phyloP scores from a whole-genome alignment of 1,140 invertebrate species.

The Drosophila sechellia region DNA sequence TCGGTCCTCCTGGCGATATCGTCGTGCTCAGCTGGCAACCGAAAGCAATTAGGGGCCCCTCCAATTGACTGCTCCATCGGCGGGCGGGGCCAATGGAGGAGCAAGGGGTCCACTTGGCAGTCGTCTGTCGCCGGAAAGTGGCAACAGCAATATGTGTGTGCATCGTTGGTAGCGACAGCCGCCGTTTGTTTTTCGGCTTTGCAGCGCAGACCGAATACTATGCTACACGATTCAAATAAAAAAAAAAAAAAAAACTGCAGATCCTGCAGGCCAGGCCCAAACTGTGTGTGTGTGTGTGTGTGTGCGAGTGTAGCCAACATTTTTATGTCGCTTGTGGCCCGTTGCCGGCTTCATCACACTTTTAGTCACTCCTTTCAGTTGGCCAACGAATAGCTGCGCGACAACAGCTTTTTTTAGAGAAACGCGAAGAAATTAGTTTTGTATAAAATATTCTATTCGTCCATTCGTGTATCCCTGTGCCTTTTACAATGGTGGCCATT shows the following conservation, averaged over 20 bases:
- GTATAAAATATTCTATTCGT: constrained; percentile 6
- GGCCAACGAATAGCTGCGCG: constrained; percentile 54
- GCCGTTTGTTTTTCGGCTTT: constrained; percentile 35
- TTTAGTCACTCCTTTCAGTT: constrained; percentile 50
- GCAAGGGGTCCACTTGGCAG: constrained; percentile 19
- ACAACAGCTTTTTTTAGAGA: constrained; percentile 45
- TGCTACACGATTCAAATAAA: constrained; percentile 68
- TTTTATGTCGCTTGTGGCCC: constrained; percentile 43
- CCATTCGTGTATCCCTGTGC: constrained; percentile 3
- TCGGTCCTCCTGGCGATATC: constrained; percentile 2
- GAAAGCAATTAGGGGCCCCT: constrained; percentile 22
- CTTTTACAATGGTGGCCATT: constrained; percentile 58
- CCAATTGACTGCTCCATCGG: background rate
- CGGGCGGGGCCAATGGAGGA: too few species aligned
- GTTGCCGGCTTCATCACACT: constrained; percentile 14
- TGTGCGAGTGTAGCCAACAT: constrained; percentile 30
- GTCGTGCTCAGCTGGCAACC: constrained; percentile 17
- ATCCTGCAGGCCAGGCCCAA: constrained; percentile 19
- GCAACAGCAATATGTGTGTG: constrained; percentile 5
- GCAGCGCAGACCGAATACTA: constrained; percentile 48
- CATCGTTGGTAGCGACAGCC: background rate
- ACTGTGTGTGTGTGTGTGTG: constrained; percentile 22
- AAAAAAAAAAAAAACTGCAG: constrained; percentile 65
- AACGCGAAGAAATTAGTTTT: background rate
- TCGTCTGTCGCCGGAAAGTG: constrained; percentile 54